Evolutionary conservation across 2,888 invertebrate species (phyloP), one percentile per base, ranked within the genome.

Genomic region (Phaedon cochleariae): DNA sequence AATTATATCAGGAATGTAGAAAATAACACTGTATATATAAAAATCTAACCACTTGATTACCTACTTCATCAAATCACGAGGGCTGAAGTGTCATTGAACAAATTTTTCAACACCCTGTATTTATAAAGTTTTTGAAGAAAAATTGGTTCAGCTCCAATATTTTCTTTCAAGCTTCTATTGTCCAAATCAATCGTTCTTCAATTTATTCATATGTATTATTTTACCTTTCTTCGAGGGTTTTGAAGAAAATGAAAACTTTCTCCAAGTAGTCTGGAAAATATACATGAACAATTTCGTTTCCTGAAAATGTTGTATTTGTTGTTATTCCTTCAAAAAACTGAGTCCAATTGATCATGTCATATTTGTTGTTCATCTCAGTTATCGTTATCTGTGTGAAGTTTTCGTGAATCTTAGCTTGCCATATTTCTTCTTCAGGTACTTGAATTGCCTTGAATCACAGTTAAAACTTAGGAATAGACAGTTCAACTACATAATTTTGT

Each of bases 271-370:
- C 26, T 2, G 64, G 59, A 18, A 59, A 64, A 12, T 34, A 53
- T 0, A 64, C 48, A 9, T 59, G 22, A 20, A 64, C 22, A 21
- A 59, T 64, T 45, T 64, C 64, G n/a, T 15, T 37, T 7, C 53
- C 64, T 20, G 34, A 54, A 31, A 64, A 53, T 6, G 52, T 59
- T 46, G 45, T 59, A 48, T 46, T 64, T 12, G 20, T 7, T 1
- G 53, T 53, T 3, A 64, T 46, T 59, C 48, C 49, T 21, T 17
- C 34, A 37, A 64, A 64, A 53, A 64, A 64, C 17, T 37, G 2
- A 17, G 34, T 59, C 64, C 64, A 64, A 21, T 64, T 59, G 15
- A 64, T 58, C 12, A 59, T 17, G 5, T 54, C 64, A 26, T 48
- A 64, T 53, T 59, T 58, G 6, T 15, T 34, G 5, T 45, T 48